phyloP scores from a whole-genome alignment of 64 coral and sea anemone species.

The Pocillopora verrucosa region DNA sequence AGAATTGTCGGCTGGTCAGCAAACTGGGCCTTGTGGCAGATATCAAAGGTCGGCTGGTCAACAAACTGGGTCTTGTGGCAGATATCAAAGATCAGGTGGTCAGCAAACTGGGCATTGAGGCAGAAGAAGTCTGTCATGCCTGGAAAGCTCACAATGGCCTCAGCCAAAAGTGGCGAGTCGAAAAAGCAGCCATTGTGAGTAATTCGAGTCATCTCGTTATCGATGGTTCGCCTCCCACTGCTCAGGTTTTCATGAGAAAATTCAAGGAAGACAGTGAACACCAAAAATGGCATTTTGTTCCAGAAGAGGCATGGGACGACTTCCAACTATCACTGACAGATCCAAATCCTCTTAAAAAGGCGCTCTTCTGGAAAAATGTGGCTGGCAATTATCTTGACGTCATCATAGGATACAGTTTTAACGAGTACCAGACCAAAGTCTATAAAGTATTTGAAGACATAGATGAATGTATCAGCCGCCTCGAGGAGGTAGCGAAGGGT shows the following conservation, averaged over 20 bases:
- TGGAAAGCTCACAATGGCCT: neutral
- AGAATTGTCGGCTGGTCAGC: neutral
- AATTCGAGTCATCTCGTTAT: neutral
- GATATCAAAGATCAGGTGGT: neutral
- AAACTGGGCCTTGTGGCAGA: neutral
- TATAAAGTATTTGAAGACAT: neutral
- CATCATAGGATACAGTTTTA: slow-evolving; percentile 25
- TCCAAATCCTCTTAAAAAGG: slow-evolving; percentile 3
- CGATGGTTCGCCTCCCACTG: neutral
- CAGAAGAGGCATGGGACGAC: slow-evolving; percentile 23
- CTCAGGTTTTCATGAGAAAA: no score
- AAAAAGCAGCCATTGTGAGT: neutral
- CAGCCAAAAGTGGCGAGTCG: neutral
- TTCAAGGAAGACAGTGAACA: neutral
- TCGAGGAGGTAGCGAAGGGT: neutral
- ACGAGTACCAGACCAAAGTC: neutral
- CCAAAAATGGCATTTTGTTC: neutral
- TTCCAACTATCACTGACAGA: neutral
- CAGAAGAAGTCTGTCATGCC: neutral
- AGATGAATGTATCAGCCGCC: slow-evolving; percentile 2
- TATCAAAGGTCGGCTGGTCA: neutral
- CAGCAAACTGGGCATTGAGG: neutral
- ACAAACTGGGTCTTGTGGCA: neutral
- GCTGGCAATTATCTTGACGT: slow-evolving; percentile 17
- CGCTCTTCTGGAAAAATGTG: slow-evolving; percentile 32